Percentiles rank a stretch among this genome's conserved stretches.
These are phyloP conservation scores for Microdon myrmicae DNA, from an alignment of 2,888 invertebrate species.

Conservation along the genomic window DNA sequence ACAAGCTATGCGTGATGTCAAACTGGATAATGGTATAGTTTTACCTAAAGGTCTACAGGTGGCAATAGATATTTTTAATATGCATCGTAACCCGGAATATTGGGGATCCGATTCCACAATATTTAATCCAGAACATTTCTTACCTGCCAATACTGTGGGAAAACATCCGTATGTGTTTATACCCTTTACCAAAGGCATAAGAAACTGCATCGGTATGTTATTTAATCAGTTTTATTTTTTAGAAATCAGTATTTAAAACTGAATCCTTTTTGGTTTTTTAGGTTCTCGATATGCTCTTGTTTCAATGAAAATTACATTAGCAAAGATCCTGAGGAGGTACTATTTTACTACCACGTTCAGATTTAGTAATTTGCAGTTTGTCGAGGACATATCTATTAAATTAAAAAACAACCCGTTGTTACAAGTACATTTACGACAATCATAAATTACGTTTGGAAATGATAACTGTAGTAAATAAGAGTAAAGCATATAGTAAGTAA, in stretches of 20 bases:
- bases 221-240: neutral
- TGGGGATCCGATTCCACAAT: slow-evolving; percentile 63
- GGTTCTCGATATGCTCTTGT: slow-evolving; percentile 62
- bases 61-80: slow-evolving; percentile 60
- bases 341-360: slow-evolving; percentile 59
- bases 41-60: slow-evolving; percentile 62
- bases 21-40: slow-evolving; percentile 58
- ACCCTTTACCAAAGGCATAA: slow-evolving; percentile 64
- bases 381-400: slow-evolving; percentile 62
- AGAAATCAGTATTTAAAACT: neutral
- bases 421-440: slow-evolving; percentile 54
- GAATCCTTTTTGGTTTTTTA: slow-evolving; percentile 22
- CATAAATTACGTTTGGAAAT: no score
- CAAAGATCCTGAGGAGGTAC: slow-evolving; percentile 60
- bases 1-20: slow-evolving; percentile 56
- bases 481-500: no score
- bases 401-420: slow-evolving; percentile 57
- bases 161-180: slow-evolving; percentile 63
- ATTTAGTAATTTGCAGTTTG: slow-evolving; percentile 60
- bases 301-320: slow-evolving; percentile 59
- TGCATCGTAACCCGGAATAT: slow-evolving; percentile 61
- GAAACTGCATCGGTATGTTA: slow-evolving; percentile 62
- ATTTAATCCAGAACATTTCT: slow-evolving; percentile 64
- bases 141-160: slow-evolving; percentile 59
- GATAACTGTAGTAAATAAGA: no score